Percentiles rank a stretch among this genome's conserved stretches.
Evolutionary conservation across 2,113 vertebrate species (phyloP).

Genomic region (Uria lomvia): DNA sequence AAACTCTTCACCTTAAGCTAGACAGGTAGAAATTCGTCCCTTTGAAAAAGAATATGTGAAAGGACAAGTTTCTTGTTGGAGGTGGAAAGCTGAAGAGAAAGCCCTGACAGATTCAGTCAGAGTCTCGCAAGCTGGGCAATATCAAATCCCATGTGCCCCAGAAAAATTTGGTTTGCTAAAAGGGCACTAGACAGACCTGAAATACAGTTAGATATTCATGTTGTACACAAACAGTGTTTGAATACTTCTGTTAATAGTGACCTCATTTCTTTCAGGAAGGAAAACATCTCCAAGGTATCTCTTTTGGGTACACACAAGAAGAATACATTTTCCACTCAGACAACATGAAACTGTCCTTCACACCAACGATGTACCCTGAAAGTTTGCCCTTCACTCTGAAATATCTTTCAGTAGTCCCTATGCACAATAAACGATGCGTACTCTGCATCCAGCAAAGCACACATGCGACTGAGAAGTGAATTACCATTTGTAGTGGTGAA

Average conservation of each 20-base stretch:
- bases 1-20: not conserved
- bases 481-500: not conserved
- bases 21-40: not conserved
- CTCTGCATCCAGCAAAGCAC: not conserved
- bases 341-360: not conserved
- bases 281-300: not conserved
- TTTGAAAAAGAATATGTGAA: not conserved
- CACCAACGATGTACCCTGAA: not conserved
- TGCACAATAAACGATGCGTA: accelerated
- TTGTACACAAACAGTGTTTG: not conserved
- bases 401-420: not conserved
- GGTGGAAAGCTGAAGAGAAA: not conserved
- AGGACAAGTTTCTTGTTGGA: not conserved
- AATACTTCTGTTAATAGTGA: not conserved
- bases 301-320: not conserved
- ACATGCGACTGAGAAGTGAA: accelerated
- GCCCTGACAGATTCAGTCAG: not conserved
- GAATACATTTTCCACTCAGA: not conserved
- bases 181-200: not conserved
- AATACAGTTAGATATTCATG: not conserved
- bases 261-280: not conserved
- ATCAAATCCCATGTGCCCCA: not conserved
- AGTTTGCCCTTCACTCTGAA: not conserved
- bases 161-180: not conserved
- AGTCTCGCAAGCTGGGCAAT: not conserved